These are phyloP conservation scores for Eulacestoma nigropectus DNA, from an alignment of 2,113 vertebrate species.

Conservation along the genomic window DNA sequence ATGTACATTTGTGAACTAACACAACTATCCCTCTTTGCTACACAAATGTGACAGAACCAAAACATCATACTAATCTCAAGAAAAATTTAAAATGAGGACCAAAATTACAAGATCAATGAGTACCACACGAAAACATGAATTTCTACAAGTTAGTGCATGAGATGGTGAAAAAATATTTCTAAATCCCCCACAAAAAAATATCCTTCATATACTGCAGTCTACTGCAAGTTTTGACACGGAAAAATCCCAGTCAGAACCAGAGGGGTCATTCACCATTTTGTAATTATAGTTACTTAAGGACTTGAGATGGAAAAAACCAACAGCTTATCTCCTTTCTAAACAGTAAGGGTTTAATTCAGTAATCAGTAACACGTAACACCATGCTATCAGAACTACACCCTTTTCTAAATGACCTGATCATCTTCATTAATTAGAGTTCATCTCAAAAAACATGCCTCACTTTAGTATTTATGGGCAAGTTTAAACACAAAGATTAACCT, in stretches of 20 bases:
- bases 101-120: not conserved
- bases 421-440: not conserved
- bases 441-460: not conserved
- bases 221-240: not conserved
- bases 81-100: not conserved
- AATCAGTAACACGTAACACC: not conserved
- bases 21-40: not conserved
- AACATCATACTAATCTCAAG: not conserved
- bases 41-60: not conserved
- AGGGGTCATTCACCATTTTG: not conserved
- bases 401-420: not conserved
- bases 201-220: not conserved
- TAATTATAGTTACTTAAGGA: not conserved
- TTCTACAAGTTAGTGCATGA: accelerated
- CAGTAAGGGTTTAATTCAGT: not conserved
- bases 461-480: not conserved
- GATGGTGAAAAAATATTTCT: not conserved
- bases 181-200: not conserved
- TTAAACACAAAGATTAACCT: not conserved
- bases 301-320: not conserved
- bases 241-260: not conserved
- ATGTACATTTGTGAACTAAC: not conserved
- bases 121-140: not conserved
- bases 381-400: not conserved
- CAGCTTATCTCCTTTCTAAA: not conserved